phyloP scores from a whole-genome alignment of 1,140 invertebrate species.

The Drosophila pruinosa region DNA sequence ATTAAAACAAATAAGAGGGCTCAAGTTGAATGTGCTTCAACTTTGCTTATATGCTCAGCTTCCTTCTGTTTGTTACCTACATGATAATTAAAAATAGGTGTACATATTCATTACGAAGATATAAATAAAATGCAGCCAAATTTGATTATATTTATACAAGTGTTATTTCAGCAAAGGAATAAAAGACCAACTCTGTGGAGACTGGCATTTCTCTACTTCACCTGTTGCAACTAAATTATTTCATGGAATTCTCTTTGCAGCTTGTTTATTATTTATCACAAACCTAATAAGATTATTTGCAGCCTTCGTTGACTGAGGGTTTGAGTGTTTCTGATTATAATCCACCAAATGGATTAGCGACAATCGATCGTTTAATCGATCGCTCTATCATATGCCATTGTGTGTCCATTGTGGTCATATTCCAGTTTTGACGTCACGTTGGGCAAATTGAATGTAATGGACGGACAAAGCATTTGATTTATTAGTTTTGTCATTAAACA shows the following conservation, averaged over 20 bases:
- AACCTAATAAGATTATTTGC: too few relatives aligned
- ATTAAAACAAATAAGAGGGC: background rate
- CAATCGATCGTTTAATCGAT: slow-evolving; percentile 28
- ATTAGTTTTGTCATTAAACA: slow-evolving; percentile 77
- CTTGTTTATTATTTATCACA: background rate
- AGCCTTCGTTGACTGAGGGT: background rate
- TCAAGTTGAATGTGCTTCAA: too few relatives aligned
- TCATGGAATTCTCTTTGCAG: background rate
- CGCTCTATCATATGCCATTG: background rate
- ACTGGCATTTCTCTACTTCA: too few relatives aligned
- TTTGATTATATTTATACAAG: too few relatives aligned
- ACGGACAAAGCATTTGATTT: slow-evolving; percentile 68
- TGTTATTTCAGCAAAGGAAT: too few relatives aligned
- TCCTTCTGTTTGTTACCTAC: too few relatives aligned
- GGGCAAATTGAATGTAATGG: slow-evolving; percentile 50
- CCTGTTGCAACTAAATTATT: too few relatives aligned
- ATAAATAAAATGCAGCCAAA: too few relatives aligned
- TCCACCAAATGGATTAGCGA: background rate
- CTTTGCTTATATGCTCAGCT: too few relatives aligned
- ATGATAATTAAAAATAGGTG: too few relatives aligned
- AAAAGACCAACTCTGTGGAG: too few relatives aligned
- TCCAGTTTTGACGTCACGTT: slow-evolving; percentile 31
- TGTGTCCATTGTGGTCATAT: background rate
- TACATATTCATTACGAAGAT: too few relatives aligned
- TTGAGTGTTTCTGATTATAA: background rate